Evolutionary conservation across 1,140 invertebrate species (phyloP).

Genomic region (Hypothenemus hampei): DNA sequence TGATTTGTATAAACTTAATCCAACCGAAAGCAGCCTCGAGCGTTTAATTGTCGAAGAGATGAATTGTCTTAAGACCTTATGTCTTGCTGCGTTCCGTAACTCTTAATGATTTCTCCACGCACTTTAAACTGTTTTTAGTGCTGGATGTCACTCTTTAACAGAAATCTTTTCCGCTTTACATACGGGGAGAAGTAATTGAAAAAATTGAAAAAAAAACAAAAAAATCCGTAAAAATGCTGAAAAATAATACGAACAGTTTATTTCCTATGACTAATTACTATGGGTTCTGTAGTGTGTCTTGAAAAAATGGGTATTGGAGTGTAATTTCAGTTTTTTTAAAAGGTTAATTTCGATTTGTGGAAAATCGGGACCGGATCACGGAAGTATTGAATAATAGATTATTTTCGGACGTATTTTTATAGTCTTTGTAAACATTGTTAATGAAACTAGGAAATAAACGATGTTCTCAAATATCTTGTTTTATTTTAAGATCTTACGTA

Average conservation of each 20-base stretch:
- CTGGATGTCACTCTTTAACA: slow-evolving; percentile 43
- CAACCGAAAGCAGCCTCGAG: slow-evolving; percentile 33
- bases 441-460: slow-evolving; percentile 29
- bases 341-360: no score
- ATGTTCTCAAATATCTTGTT: slow-evolving; percentile 24
- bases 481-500: no score
- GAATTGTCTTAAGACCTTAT: slow-evolving; percentile 46
- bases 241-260: slow-evolving; percentile 36
- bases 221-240: slow-evolving; percentile 42
- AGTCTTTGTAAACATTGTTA: slow-evolving; percentile 21
- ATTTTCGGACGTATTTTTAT: slow-evolving; percentile 19
- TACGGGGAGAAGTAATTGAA: slow-evolving; percentile 32
- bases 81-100: slow-evolving; percentile 45
- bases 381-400: slow-evolving; percentile 14
- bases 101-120: slow-evolving; percentile 35
- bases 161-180: slow-evolving; percentile 34
- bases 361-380: no score
- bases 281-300: not conserved
- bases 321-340: no score
- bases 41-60: slow-evolving; percentile 29
- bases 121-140: no score
- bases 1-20: slow-evolving; percentile 34
- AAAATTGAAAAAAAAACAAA: slow-evolving; percentile 37
- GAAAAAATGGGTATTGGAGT: no score
- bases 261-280: slow-evolving; percentile 25